phyloP scores from a whole-genome alignment of 1,140 invertebrate species.

The Drosophila sp. region DNA sequence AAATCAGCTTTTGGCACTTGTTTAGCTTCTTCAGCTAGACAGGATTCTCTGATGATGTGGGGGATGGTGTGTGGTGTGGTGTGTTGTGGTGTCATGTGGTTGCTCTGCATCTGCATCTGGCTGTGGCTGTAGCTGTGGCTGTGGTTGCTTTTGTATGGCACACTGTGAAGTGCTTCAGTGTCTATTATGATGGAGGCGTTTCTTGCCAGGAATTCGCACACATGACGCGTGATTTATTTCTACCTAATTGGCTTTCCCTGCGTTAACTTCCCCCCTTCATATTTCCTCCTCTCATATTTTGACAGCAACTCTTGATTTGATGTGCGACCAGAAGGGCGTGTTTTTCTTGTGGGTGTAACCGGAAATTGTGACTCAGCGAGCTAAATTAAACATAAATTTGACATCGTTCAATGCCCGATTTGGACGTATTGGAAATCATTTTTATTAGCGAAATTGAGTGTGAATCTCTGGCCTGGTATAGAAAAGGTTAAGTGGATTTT shows the following conservation, averaged over 20 bases:
- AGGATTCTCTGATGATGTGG: constrained; percentile 30
- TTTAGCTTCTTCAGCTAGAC: constrained; percentile 61
- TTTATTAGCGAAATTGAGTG: constrained; percentile 73
- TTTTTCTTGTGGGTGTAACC: constrained; percentile 58
- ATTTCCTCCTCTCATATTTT: constrained; percentile 68
- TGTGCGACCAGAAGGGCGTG: constrained; percentile 51
- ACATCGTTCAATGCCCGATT: constrained; percentile 37
- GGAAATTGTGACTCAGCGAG: constrained; percentile 74
- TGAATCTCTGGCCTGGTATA: constrained; percentile 36
- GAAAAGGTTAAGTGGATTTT: constrained; percentile 61
- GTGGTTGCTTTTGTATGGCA: constrained; percentile 13
- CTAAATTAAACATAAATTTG: constrained; percentile 75
- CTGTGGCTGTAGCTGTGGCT: constrained; percentile 35
- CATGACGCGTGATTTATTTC: constrained; percentile 74
- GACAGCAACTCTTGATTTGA: constrained; percentile 78
- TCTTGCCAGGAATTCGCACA: constrained; percentile 52
- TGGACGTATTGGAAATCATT: constrained; percentile 55
- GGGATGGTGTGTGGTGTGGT: not conserved
- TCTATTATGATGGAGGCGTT: constrained; percentile 24
- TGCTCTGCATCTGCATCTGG: constrained; percentile 24
- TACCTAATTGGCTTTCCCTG: constrained; percentile 78
- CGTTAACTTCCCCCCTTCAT: constrained; percentile 50
- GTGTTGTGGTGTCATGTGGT: not conserved
- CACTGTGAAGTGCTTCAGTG: constrained; percentile 42
- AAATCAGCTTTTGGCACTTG: constrained; percentile 84